Base-by-base conservation (phyloP, 1,140 invertebrate genomes). In the Diorhabda elongata region DNA sequence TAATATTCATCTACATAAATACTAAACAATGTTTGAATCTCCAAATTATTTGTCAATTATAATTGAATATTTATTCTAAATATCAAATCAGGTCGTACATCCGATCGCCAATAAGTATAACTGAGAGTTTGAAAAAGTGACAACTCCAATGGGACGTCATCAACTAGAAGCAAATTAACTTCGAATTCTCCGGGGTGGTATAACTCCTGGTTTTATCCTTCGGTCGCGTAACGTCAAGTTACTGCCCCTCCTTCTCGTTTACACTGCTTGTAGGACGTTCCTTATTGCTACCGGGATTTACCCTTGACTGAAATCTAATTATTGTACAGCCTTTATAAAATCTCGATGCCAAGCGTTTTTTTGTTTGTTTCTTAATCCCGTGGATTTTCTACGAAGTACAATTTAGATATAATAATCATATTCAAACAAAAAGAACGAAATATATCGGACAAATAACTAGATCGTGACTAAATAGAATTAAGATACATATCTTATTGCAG, bases 141-240 rank as follows among this genome's bases (percentile, higher is more conserved):
- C 26, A 65, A 58, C 64, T 75, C 76, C 74, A 60, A 67, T 66
- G 76, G 73, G 76, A 76, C 76, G 72, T 76, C 75, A 76, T 77
- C 75, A 76, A 72, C 70, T 71, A 73, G 66, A 76, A 77, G 73
- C 76, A 77, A 77, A 77, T 77, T 77, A 77, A 77, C 76, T 75
- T 71, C 60, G 69, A 69, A 76, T 68, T 71, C 76, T 58, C 75
- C 8, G 42, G 70, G 71, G 76, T 75, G 62, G 70, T 75, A 77
- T 77, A 77, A 77, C 73, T 77, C 67, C 72, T 71, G 72, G 73
- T 76, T 76, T 77, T 73, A 77, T 76, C 76, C 76, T 77, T 76
- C 69, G 74, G 75, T 65, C 64, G 64, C 64, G 47, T 65, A 65
- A 65, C 47, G 64, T 65, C 64, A 65, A 43, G 47, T 65, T 45